phyloP scores from a whole-genome alignment of 2,113 vertebrate genomes.

The Spea multiplicata region DNA sequence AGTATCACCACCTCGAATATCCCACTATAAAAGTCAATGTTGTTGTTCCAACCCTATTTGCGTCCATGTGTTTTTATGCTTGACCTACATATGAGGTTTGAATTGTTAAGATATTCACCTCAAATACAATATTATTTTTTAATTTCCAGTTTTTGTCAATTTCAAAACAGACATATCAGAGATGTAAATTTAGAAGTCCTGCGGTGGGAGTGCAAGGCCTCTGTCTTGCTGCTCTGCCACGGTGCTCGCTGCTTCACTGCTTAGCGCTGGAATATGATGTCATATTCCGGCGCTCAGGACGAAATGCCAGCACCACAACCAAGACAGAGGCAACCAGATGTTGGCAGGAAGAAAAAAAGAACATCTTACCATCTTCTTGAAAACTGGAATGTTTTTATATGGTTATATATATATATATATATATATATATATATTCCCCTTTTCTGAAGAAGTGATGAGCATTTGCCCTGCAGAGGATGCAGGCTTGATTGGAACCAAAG shows the following conservation, averaged over 20 bases:
- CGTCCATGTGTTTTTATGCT: slow-evolving; percentile 21
- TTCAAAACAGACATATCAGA: slow-evolving; percentile 43
- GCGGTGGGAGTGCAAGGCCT: too few species aligned
- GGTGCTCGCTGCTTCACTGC: too few species aligned
- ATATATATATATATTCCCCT: slow-evolving; percentile 54
- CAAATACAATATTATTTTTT: slow-evolving; percentile 8
- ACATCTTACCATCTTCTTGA: slow-evolving; percentile 62
- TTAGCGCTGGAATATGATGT: too few species aligned
- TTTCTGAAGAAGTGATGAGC: slow-evolving; percentile 50
- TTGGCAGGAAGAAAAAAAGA: slow-evolving; percentile 70
- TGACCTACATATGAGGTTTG: slow-evolving; percentile 46
- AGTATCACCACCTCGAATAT: too few species aligned
- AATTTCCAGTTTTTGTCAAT: slow-evolving; percentile 15
- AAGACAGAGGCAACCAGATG: slow-evolving; percentile 56
- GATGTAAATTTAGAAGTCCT: slow-evolving; percentile 35
- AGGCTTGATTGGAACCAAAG: slow-evolving; percentile 63
- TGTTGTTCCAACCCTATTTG: neutral
- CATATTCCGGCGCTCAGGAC: too few species aligned
- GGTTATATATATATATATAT: slow-evolving; percentile 60
- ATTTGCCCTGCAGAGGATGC: slow-evolving; percentile 56
- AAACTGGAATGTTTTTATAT: slow-evolving; percentile 65
- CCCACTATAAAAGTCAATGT: too few species aligned
- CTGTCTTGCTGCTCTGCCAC: too few species aligned
- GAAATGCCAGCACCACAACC: too few species aligned
- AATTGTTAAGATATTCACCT: slow-evolving; percentile 35